Evolutionary conservation across 2,888 invertebrate genomes (phyloP).

Genomic region (Phlogophora meticulosa): DNA sequence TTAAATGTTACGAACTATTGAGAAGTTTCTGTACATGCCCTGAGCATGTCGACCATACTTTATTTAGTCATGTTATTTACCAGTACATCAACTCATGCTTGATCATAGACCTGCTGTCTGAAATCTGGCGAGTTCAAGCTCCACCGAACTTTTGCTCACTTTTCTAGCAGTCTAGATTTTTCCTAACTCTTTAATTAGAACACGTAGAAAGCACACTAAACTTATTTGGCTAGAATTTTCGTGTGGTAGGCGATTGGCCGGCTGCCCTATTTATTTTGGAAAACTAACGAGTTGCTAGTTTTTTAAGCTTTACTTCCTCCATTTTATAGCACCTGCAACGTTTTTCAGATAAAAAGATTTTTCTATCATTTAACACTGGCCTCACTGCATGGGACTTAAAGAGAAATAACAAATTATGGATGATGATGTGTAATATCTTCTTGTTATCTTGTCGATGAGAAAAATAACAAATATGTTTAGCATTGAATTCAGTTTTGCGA

Average conservation of each 20-base stretch:
- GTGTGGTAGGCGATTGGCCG: slow-evolving; percentile 52
- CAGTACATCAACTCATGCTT: no score
- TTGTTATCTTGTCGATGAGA: no score
- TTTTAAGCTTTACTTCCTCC: slow-evolving; percentile 28
- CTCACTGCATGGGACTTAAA: neutral
- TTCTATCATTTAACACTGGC: no score
- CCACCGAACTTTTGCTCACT: neutral
- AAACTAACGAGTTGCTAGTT: slow-evolving; percentile 18
- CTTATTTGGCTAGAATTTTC: slow-evolving; percentile 44
- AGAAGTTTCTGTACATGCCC: no score
- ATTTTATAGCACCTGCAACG: slow-evolving; percentile 45
- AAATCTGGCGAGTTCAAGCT: neutral
- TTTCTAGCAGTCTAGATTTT: neutral
- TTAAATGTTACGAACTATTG: no score
- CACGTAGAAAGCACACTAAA: slow-evolving; percentile 5
- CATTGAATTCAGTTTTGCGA: no score
- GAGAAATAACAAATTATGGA: neutral
- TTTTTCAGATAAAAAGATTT: neutral
- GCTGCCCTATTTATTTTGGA: slow-evolving; percentile 42
- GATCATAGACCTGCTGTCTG: neutral
- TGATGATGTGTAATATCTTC: neutral
- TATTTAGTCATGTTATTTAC: no score
- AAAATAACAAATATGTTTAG: no score
- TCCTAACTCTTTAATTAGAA: neutral
- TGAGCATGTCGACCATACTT: no score